Percentiles rank a stretch among this genome's conserved stretches.
phyloP scores from a whole-genome alignment of 1,140 invertebrate species.

The Melitaea cinxia region DNA sequence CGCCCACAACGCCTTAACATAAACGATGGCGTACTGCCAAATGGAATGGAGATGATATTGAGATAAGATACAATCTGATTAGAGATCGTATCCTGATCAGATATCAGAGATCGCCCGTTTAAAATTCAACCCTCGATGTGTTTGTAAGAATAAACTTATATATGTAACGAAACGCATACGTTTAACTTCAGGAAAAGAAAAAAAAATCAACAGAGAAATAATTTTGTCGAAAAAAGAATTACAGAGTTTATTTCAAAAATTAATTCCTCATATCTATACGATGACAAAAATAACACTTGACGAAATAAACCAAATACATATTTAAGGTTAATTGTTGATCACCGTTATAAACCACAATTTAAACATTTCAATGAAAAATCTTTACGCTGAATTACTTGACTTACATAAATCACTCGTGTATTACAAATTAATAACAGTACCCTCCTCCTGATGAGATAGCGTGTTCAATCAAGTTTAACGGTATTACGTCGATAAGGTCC shows the following conservation, averaged over 20 bases:
- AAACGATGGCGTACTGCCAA: constrained; percentile 17
- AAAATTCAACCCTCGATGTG: constrained; percentile 6
- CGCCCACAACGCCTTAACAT: background rate
- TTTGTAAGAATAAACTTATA: constrained; percentile 4
- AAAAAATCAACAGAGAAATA: background rate
- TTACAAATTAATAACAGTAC: constrained; percentile 20
- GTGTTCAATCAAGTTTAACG: constrained; percentile 26
- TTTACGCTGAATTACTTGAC: too few species aligned
- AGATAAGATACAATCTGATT: constrained; percentile 22
- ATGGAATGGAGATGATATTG: constrained; percentile 13
- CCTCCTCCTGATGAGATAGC: constrained; percentile 16
- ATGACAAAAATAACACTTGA: too few species aligned
- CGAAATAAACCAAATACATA: too few species aligned
- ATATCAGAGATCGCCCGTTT: background rate
- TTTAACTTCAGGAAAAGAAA: background rate
- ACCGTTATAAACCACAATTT: too few species aligned
- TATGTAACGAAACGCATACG: background rate
- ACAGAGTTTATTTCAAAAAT: too few species aligned
- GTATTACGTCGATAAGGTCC: constrained; percentile 15
- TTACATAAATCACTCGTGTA: background rate
- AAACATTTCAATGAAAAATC: background rate
- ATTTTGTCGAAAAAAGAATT: too few species aligned
- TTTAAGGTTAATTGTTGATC: too few species aligned
- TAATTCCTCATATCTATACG: too few species aligned
- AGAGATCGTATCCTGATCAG: constrained; percentile 17